Evolutionary conservation across 2,113 vertebrate species (phyloP).

Genomic region (Oncorhynchus kisutch): DNA sequence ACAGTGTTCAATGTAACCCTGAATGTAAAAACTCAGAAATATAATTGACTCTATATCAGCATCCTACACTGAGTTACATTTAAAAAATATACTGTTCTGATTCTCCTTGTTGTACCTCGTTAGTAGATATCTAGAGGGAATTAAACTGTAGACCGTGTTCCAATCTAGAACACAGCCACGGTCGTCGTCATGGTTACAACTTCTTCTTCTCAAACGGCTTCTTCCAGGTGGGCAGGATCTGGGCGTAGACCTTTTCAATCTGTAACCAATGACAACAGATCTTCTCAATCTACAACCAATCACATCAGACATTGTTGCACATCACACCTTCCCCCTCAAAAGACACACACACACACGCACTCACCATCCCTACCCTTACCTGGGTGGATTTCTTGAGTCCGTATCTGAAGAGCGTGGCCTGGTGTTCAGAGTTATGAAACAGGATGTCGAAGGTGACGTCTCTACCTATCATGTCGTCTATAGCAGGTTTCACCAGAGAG

Average conservation of each 20-base stretch:
- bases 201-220: conserved; percentile 64
- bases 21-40: too few species aligned
- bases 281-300: conserved; percentile 30
- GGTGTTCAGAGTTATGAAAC: conserved; percentile 80
- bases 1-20: too few species aligned
- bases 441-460: conserved; percentile 75
- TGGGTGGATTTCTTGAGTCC: conserved; percentile 76
- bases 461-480: conserved; percentile 69
- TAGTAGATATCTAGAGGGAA: too few species aligned
- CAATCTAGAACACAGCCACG: too few species aligned
- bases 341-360: too few species aligned
- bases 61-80: too few species aligned
- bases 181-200: neutral
- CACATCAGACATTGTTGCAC: neutral
- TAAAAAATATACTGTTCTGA: too few species aligned
- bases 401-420: conserved; percentile 74
- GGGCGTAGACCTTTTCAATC: conserved; percentile 67
- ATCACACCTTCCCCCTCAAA: too few species aligned
- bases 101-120: too few species aligned
- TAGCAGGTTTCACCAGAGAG: conserved; percentile 65
- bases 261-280: conserved; percentile 26
- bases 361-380: conserved; percentile 40
- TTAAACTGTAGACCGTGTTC: too few species aligned
- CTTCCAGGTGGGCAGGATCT: conserved; percentile 72
- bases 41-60: too few species aligned